Conservation (phyloP, 2,888 invertebrate genomes). For the Melanostoma mellinum region DNA sequence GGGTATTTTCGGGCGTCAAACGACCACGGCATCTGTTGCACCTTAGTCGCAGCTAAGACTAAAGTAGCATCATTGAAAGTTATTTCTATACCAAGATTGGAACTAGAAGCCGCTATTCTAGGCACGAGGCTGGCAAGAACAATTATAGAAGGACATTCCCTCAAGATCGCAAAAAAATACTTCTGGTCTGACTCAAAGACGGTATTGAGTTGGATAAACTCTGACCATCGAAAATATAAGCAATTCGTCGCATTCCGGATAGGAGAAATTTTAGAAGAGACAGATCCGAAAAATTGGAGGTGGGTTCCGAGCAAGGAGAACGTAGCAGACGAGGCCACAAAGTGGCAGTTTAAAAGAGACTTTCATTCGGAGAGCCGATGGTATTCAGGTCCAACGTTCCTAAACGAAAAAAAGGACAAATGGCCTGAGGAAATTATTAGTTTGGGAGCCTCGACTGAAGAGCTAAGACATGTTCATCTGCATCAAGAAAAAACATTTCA, state of each 20-base stretch:
- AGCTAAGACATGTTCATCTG: background rate
- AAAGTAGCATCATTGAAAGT: constrained; percentile 6
- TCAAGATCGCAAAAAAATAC: background rate
- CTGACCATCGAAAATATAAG: constrained; percentile 39
- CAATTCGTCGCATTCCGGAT: constrained; percentile 27
- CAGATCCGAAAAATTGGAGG: constrained; percentile 8
- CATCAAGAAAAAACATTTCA: background rate
- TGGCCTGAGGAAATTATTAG: background rate
- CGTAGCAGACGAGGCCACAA: constrained; percentile 11
- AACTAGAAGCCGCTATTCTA: constrained; percentile 21
- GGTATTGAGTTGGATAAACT: constrained; percentile 38
- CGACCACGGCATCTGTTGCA: background rate
- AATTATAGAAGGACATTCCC: background rate
- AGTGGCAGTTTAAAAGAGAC: background rate
- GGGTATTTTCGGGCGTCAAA: background rate
- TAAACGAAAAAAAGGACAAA: background rate
- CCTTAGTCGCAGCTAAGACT: constrained; percentile 13
- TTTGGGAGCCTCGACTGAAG: background rate
- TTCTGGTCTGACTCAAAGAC: constrained; percentile 41
- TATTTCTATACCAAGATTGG: constrained; percentile 19
- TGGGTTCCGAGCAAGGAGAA: constrained; percentile 20
- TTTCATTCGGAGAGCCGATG: background rate
- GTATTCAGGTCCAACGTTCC: background rate
- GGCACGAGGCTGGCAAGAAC: constrained; percentile 16
- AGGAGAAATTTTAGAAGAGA: constrained; percentile 28